Percentiles rank a stretch among this genome's conserved stretches.
These are phyloP conservation scores for Phaethornis superciliosus DNA, from an alignment of 2,113 vertebrate species.

Conservation along the genomic window DNA sequence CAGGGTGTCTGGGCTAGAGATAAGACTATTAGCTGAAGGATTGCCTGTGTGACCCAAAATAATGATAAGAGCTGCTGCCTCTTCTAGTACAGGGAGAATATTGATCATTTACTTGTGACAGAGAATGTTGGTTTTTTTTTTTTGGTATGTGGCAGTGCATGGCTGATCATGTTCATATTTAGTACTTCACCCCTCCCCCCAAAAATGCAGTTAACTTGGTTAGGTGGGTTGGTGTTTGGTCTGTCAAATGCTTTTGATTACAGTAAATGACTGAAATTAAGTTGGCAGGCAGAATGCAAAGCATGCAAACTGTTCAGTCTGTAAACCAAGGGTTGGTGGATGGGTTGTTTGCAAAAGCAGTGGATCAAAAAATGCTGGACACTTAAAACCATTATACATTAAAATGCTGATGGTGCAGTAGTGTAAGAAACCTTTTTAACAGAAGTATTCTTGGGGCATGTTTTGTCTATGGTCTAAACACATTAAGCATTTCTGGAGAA, in stretches of 20 bases:
- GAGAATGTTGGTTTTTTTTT: not conserved
- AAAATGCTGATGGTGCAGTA: not conserved
- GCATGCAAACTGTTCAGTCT: not conserved
- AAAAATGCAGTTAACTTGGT: not conserved
- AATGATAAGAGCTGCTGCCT: not conserved
- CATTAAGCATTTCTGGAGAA: not conserved
- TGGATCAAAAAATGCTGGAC: not conserved
- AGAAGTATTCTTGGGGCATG: not conserved
- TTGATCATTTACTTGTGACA: not conserved
- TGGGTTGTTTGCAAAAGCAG: not conserved
- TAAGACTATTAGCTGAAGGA: not conserved
- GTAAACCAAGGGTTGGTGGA: not conserved
- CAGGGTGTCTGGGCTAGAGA: not conserved
- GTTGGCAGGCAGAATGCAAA: not conserved
- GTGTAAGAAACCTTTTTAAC: not conserved
- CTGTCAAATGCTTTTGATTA: not conserved
- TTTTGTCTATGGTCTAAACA: not conserved
- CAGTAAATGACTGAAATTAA: not conserved
- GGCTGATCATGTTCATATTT: not conserved
- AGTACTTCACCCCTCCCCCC: not conserved
- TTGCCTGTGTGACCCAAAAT: not conserved
- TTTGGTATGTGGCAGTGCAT: not conserved
- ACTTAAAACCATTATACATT: not conserved
- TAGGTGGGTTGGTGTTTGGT: not conserved
- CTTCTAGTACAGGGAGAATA: not conserved